Evolutionary conservation across 2,113 vertebrate species (phyloP).

Genomic region (Nestor notabilis): DNA sequence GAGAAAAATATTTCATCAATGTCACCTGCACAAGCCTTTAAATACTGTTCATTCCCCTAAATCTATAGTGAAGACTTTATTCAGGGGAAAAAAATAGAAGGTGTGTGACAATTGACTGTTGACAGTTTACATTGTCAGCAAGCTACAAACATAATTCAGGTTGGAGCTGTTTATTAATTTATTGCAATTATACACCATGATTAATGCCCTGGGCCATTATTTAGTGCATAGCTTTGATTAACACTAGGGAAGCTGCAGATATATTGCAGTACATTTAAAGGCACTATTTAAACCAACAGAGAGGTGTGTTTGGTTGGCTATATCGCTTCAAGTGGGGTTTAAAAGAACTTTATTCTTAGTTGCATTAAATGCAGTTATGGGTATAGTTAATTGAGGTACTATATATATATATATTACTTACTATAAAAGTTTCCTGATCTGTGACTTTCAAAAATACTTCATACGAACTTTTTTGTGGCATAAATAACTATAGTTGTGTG

Average conservation of each 20-base stretch:
- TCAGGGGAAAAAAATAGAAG: background rate
- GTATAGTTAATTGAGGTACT: background rate
- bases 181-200: background rate
- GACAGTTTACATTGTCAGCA: background rate
- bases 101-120: background rate
- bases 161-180: background rate
- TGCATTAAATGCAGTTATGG: background rate
- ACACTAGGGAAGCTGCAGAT: background rate
- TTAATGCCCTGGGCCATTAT: background rate
- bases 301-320: background rate
- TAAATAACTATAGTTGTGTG: background rate
- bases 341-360: background rate
- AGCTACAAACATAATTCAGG: background rate
- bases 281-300: background rate
- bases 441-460: background rate
- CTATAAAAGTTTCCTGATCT: background rate
- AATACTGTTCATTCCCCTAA: background rate
- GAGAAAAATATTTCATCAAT: background rate
- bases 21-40: background rate
- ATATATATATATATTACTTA: too few relatives aligned
- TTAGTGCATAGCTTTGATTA: background rate
- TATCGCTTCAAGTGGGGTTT: background rate
- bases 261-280: background rate
- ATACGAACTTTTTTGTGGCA: background rate
- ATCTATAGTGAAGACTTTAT: background rate